Conservation (phyloP, 2,113 vertebrate genomes). For the Hippocampus guttulatus region DNA sequence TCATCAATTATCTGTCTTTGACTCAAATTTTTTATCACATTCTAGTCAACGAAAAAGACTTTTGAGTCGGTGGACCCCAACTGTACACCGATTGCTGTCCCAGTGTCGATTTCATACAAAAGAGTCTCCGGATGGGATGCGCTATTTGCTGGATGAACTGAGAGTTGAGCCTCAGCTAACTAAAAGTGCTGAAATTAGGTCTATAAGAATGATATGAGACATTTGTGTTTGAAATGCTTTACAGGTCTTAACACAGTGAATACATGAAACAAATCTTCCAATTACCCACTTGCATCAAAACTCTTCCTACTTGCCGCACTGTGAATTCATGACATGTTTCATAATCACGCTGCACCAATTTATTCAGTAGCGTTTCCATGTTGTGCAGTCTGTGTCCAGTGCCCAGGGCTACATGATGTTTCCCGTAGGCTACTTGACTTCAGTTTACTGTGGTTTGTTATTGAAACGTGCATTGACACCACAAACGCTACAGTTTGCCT, state of each 20-base stretch:
- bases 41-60: background rate
- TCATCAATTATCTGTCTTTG: no score
- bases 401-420: conserved; percentile 7
- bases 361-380: background rate
- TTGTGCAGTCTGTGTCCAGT: background rate
- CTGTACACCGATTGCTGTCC: background rate
- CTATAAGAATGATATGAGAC: background rate
- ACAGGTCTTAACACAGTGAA: background rate
- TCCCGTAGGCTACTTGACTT: background rate
- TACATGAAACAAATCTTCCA: background rate
- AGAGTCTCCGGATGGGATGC: background rate
- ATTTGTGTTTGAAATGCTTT: conserved; percentile 4
- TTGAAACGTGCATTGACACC: background rate
- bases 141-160: background rate
- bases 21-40: background rate
- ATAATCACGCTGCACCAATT: background rate
- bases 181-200: background rate
- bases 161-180: background rate
- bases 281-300: background rate
- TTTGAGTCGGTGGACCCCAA: no score
- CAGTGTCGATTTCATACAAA: background rate
- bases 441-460: background rate
- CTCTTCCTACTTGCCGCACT: background rate
- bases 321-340: conserved; percentile 2
- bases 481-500: background rate